phyloP scores from a whole-genome alignment of 1,140 invertebrate genomes.

The Catajapyx aquilonaris region DNA sequence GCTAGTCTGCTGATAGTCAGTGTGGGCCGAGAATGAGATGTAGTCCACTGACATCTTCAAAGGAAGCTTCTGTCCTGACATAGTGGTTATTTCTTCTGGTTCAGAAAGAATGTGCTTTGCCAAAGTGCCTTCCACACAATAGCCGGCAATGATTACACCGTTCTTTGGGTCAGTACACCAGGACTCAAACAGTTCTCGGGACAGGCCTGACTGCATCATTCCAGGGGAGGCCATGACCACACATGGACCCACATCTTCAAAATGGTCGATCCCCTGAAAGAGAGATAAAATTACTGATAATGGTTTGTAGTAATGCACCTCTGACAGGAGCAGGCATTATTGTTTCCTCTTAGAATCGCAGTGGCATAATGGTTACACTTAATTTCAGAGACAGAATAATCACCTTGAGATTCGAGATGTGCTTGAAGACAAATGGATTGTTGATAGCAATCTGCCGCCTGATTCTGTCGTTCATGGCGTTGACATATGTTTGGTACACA shows the following conservation, averaged over 20 bases:
- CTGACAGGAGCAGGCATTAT: too few species aligned
- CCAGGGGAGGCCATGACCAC: constrained; percentile 98
- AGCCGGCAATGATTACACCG: constrained; percentile 95
- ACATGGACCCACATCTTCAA: constrained; percentile 97
- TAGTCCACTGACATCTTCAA: constrained; percentile 97
- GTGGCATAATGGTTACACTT: too few species aligned
- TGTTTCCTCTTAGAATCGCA: too few species aligned
- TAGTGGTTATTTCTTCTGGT: constrained; percentile 89
- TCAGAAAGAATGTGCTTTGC: constrained; percentile 95
- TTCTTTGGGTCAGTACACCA: constrained; percentile 98
- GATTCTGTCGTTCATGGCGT: constrained; percentile 98
- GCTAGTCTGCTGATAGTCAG: constrained; percentile 96
- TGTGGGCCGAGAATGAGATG: constrained; percentile 98
- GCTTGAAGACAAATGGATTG: constrained; percentile 98
- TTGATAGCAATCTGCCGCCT: constrained; percentile 80
- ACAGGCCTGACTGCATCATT: constrained; percentile 99
- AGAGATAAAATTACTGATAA: background rate
- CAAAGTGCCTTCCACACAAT: constrained; percentile 96
- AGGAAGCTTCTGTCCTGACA: constrained; percentile 86
- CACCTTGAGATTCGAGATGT: constrained; percentile 95
- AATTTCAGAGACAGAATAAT: constrained; percentile 10
- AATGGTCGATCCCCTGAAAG: constrained; percentile 84
- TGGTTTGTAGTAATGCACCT: too few species aligned
- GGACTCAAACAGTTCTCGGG: constrained; percentile 90
- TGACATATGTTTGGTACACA: constrained; percentile 98